phyloP scores from a whole-genome alignment of 2,113 vertebrate genomes.

The Gorsachius goisagi region DNA sequence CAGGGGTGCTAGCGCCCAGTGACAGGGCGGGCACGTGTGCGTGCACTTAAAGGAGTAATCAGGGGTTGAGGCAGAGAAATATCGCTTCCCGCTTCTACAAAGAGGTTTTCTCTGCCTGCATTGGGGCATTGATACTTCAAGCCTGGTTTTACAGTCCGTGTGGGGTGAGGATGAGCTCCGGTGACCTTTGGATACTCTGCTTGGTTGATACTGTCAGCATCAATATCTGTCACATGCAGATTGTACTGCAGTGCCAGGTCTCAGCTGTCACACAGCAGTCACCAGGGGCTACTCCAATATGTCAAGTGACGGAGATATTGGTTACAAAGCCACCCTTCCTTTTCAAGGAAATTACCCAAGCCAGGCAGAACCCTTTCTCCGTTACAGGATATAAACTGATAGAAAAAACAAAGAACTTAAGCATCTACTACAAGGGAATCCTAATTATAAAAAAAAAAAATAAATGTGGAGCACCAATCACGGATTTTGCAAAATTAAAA shows the following conservation, averaged over 20 bases:
- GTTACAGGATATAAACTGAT: not conserved
- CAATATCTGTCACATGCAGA: not conserved
- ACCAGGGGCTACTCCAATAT: not conserved
- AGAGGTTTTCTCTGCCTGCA: not conserved
- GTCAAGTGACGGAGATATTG: not conserved
- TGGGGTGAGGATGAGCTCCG: not conserved
- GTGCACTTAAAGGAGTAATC: not conserved
- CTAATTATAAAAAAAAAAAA: not conserved
- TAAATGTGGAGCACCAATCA: not conserved
- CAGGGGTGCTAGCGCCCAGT: not conserved
- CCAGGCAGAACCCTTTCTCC: not conserved
- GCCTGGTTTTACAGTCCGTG: not conserved
- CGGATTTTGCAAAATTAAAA: not conserved
- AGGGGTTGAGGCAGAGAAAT: not conserved
- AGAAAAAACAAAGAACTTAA: not conserved
- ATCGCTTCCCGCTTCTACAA: fast-evolving
- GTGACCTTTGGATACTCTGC: conserved; percentile 12
- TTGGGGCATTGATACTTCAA: not conserved
- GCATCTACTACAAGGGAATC: not conserved
- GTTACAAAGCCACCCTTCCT: not conserved
- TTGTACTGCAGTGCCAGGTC: not conserved
- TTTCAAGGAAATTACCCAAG: not conserved
- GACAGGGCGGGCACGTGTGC: fast-evolving
- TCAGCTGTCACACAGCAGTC: not conserved
- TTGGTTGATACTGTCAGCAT: not conserved